These are phyloP conservation scores for Hyperoodon ampullatus DNA, from an alignment of 2,113 vertebrate genomes.

Conservation along the genomic window DNA sequence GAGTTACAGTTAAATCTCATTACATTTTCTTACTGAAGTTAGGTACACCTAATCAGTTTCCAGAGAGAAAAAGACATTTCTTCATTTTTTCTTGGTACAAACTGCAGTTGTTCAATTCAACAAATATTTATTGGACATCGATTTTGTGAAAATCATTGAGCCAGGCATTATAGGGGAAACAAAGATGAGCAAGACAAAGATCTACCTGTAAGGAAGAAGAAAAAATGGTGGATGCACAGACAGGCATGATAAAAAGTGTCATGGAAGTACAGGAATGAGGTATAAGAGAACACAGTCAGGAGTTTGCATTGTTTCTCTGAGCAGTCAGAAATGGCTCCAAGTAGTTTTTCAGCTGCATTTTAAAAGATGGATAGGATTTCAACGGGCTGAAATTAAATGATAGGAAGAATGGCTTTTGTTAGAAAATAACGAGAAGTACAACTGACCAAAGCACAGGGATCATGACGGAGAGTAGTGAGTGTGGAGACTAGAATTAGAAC, in stretches of 20 bases:
- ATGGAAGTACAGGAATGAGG: neutral
- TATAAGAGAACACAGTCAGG: neutral
- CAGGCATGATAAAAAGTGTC: neutral
- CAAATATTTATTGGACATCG: neutral
- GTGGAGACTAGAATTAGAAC: neutral
- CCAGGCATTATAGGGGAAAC: neutral
- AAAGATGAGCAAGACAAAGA: neutral
- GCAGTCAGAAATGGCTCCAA: neutral
- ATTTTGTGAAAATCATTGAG: neutral
- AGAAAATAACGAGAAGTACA: neutral
- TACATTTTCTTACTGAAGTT: neutral
- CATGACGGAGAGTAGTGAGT: neutral
- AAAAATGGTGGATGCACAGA: neutral
- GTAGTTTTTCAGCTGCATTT: slow-evolving; percentile 22
- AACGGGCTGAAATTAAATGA: slow-evolving; percentile 36
- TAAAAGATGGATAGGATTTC: slow-evolving; percentile 38
- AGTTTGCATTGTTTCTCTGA: neutral
- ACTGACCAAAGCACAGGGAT: neutral
- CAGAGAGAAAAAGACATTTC: neutral
- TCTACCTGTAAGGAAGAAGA: neutral
- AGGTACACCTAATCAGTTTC: neutral
- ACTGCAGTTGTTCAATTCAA: neutral
- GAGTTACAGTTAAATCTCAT: neutral
- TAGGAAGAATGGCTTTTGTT: neutral
- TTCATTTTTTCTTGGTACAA: neutral